A percentile compares a stretch with the other conserved stretches of the same genome.
Conservation (phyloP, 2,888 invertebrate genomes). For the Piscicola geometra region DNA sequence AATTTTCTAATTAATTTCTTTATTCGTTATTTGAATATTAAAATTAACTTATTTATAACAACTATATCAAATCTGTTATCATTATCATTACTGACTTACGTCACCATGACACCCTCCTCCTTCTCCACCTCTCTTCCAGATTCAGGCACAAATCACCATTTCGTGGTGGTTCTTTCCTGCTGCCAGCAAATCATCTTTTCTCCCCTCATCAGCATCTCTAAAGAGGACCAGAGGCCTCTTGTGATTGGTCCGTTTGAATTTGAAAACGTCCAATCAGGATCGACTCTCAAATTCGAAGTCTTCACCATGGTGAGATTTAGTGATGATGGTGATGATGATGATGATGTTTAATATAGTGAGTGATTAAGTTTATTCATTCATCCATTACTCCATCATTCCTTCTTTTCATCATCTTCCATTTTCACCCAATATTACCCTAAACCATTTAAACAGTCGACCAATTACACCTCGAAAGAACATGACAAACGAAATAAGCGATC, state of each 20-base stretch:
- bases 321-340: too few species aligned
- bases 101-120: too few species aligned
- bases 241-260: constrained; percentile 4
- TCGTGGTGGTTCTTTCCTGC: constrained; percentile 1
- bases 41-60: too few species aligned
- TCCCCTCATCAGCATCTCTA: neutral
- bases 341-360: neutral
- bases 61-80: too few species aligned
- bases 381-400: too few species aligned
- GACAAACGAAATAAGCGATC: neutral
- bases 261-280: constrained; percentile 13
- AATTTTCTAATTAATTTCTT: too few species aligned
- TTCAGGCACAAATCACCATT: too few species aligned
- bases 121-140: too few species aligned
- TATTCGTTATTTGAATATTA: too few species aligned
- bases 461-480: neutral
- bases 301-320: neutral
- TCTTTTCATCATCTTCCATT: too few species aligned
- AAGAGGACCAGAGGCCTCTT: neutral
- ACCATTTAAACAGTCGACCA: neutral
- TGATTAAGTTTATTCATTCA: neutral
- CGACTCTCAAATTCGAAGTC: constrained; percentile 5
- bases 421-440: too few species aligned
- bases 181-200: constrained; percentile 5
- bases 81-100: too few species aligned